Conservation (phyloP, 2,888 invertebrate species). For the Xestia ashworthii region DNA sequence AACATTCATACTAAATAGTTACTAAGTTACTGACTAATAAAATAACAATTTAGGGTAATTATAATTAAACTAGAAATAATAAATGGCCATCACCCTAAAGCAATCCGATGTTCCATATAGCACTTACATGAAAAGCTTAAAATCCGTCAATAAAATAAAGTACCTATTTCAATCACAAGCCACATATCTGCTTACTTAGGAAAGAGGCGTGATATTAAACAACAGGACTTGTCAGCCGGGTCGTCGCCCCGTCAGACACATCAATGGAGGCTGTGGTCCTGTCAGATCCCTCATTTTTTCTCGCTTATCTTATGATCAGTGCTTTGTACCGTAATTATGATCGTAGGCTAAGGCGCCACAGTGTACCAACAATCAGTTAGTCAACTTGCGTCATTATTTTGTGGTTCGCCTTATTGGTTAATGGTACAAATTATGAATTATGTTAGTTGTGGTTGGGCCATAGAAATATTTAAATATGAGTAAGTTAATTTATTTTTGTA, state of each 20-base stretch:
- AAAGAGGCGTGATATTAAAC: constrained; percentile 33
- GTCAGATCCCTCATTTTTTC: constrained; percentile 77
- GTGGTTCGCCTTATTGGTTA: constrained; percentile 29
- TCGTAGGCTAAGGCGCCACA: constrained; percentile 65
- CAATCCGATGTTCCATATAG: not conserved
- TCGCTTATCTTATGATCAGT: constrained; percentile 76
- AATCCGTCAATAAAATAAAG: not conserved
- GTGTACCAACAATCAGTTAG: constrained; percentile 48
- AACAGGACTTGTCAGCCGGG: constrained; percentile 56
- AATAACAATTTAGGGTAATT: not conserved
- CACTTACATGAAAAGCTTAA: not conserved
- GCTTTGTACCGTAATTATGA: constrained; percentile 82
- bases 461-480: constrained; percentile 17
- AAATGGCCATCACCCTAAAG: not conserved
- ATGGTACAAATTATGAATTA: constrained; percentile 13
- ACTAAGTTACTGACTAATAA: not conserved
- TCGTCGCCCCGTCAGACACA: constrained; percentile 69
- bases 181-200: constrained; percentile 18
- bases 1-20: not conserved
- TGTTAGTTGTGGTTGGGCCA: constrained; percentile 7
- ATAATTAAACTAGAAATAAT: not conserved
- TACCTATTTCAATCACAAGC: not conserved
- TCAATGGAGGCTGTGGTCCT: constrained; percentile 70
- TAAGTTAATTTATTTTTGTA: not conserved
- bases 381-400: constrained; percentile 38